A percentile compares a stretch with the other conserved stretches of the same genome.
Conservation (phyloP, 1,140 invertebrate species). For the Camponotus pennsylvanicus region DNA sequence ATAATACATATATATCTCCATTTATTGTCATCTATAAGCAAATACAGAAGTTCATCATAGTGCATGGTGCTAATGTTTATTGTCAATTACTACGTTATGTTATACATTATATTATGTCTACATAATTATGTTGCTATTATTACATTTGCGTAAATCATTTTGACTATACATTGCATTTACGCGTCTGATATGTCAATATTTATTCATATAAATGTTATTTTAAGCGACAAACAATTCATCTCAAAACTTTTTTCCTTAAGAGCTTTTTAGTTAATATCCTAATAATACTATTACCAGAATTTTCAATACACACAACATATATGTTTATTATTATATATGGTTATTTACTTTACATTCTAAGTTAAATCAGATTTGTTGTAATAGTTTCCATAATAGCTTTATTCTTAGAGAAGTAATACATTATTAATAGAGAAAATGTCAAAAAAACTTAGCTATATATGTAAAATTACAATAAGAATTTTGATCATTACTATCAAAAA, state of each 20-base stretch:
- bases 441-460: too few species aligned
- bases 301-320: too few species aligned
- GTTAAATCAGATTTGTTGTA: too few species aligned
- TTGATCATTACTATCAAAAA: too few species aligned
- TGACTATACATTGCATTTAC: background rate
- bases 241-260: background rate
- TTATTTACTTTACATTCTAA: too few species aligned
- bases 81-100: constrained; percentile 36
- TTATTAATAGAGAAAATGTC: too few species aligned
- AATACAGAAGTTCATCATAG: constrained; percentile 25
- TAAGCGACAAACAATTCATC: constrained; percentile 4
- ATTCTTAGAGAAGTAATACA: too few species aligned
- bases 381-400: too few species aligned
- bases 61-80: constrained; percentile 18
- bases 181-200: background rate
- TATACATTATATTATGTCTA: constrained; percentile 12
- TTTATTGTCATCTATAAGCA: constrained; percentile 34
- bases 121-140: constrained; percentile 32
- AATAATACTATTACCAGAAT: background rate
- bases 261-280: background rate
- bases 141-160: constrained; percentile 25
- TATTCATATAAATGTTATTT: constrained; percentile 21
- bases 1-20: constrained; percentile 12
- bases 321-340: too few species aligned
- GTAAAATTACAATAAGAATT: too few species aligned